Base-by-base conservation (phyloP, 2,113 vertebrate genomes). In the Corythoichthys intestinalis region DNA sequence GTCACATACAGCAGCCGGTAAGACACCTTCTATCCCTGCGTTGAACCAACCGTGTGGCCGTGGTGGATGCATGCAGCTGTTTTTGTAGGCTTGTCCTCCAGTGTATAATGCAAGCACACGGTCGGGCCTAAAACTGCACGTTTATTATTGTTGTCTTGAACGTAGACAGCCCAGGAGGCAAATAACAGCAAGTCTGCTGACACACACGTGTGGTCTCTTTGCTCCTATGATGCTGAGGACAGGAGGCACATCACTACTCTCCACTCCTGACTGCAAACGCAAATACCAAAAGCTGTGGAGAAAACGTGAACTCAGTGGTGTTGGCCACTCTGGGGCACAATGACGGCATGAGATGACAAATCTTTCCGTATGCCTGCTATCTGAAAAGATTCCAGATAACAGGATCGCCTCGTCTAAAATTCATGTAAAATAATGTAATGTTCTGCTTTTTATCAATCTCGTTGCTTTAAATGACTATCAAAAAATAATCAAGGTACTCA, bases 1-100 rank as follows among this genome's bases (percentile, higher is more conserved):
- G 88, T 28, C 79, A 90, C 84, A 89, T 80, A 83, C 93, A 88
- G 85, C 89, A 92, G 86, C 91, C 90, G 91, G 91, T 90, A 82
- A 87, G 88, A 81, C 80, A 52, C 49, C 53, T 49, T 70, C 28
- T 53, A 59, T 60, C 56, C 41, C 37, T 15, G 35, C 20, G 44
- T 10, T 4, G 53, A 50, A 38, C 50, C 54, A 49, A 52, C 44
- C 0, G 68, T 70, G 57, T 79, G 57, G 41, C 35, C 62, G 46
- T 48, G 70, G 39, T 52, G 67, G 65, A 78, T 80, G 54, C 41
- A 78, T 80, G 59, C 41, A 76, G 57, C 48, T 63, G 44, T 81
- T 59, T 50, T 72, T 75, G 74, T 65, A 53, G 65, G 49, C 81
- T 59, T 76, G 70, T 77, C 78, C 69, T 50, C 28, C 69, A 57